Conservation (phyloP, 2,113 vertebrate species). For the Eonycteris spelaea region DNA sequence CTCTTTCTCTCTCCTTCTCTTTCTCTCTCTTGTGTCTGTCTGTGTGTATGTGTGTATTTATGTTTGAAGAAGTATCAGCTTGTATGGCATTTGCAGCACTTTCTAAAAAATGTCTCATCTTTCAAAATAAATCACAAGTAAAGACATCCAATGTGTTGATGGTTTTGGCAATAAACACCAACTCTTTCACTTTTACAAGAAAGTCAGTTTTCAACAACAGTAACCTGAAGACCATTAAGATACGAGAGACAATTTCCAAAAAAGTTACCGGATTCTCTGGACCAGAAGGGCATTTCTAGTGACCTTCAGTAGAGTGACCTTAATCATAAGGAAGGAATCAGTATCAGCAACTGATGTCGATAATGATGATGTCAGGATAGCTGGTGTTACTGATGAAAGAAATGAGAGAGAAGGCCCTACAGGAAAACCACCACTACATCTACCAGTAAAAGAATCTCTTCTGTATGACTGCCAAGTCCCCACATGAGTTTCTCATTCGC, state of each 20-base stretch:
- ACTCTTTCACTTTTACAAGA: neutral
- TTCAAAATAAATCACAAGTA: slow-evolving; percentile 33
- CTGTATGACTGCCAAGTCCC: neutral
- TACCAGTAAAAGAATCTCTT: neutral
- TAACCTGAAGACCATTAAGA: neutral
- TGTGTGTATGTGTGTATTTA: neutral
- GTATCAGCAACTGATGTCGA: neutral
- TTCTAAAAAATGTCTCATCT: slow-evolving; percentile 15
- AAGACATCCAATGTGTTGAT: neutral
- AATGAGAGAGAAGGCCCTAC: neutral
- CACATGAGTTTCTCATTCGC: neutral
- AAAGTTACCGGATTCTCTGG: neutral
- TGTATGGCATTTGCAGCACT: neutral
- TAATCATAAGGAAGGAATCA: neutral
- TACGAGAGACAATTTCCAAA: neutral
- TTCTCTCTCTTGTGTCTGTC: neutral
- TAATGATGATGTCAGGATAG: neutral
- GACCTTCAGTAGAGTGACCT: neutral
- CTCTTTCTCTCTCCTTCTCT: neutral
- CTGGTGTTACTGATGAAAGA: neutral
- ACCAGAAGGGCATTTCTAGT: neutral
- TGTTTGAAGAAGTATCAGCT: neutral
- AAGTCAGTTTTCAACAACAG: neutral
- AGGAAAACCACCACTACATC: neutral
- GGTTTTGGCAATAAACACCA: neutral